Evolutionary conservation across 2,888 invertebrate genomes (phyloP), one percentile per base, ranked within the genome.

Genomic region (Xestia c-nigrum): DNA sequence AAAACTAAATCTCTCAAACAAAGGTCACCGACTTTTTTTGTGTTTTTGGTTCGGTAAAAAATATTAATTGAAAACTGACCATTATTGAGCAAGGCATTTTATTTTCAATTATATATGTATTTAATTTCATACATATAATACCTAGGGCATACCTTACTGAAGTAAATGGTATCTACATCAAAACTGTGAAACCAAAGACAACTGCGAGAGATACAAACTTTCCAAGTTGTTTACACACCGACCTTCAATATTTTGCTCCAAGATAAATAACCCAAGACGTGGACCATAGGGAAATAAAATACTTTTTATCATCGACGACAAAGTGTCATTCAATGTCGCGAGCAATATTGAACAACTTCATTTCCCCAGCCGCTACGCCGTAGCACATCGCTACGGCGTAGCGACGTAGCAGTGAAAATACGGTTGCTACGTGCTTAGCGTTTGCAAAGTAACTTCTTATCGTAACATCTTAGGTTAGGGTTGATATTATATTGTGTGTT

Each of bases 311-410:
- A 55, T 69, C 24, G 61, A 69, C 21, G 10, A n/a, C 43, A 55
- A 72, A 78, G 59, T 85, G 50, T 68, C 71, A 52, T 84, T 80
- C 73, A 59, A 55, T 74, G 68, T 80, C 64, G 24, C 43, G 63
- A 47, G 19, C 59, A 63, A 70, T 71, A 65, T 47, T 84, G 52
- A 52, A 16, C 10, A 76, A 74, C 72, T 80, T 71, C 40, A 72
- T 84, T 84, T 84, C 75, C 85, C 68, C 12, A 73, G 43, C 24
- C 38, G 68, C 83, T 85, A 85, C 59, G 83, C 65, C 81, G 85
- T 70, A 67, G 85, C 67, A 50, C 16, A 47, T 47, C n/a, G 70
- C 82, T 85, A 81, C 63, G 83, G 55, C 82, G 81, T 70, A 59
- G 82, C 64, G 19, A 67, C 86, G 83, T 82, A 84, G 85, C 72